Conservation (phyloP, 2,888 invertebrate species). For the Pristionchus exspectatus region DNA sequence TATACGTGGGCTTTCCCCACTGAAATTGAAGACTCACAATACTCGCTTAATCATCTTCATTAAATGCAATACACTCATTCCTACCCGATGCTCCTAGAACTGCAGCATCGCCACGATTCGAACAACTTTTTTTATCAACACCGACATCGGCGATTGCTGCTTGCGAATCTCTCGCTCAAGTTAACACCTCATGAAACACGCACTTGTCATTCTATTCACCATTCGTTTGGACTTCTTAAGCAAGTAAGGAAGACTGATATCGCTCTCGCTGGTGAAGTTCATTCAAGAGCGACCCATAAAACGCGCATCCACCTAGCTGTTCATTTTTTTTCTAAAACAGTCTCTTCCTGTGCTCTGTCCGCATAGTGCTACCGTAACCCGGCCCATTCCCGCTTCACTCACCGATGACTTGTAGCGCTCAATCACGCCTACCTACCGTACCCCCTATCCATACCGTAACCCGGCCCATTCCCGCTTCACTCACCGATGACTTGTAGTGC, state of each 20-base stretch:
- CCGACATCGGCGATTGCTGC: too few relatives aligned
- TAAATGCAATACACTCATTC: too few relatives aligned
- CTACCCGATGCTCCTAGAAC: background rate
- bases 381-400: background rate
- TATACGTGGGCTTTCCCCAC: too few relatives aligned
- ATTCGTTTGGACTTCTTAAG: background rate
- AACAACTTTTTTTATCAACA: too few relatives aligned
- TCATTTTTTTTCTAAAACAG: background rate
- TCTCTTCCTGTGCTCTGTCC: background rate
- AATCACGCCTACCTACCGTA: too few relatives aligned
- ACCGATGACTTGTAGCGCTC: constrained; percentile 90
- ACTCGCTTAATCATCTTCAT: too few relatives aligned
- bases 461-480: background rate
- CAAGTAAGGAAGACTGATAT: too few relatives aligned
- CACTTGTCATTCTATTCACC: background rate
- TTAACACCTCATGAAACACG: background rate
- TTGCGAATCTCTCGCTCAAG: too few relatives aligned
- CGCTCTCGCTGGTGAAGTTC: too few relatives aligned
- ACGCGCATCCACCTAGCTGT: background rate
- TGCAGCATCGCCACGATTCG: background rate
- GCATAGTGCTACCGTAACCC: background rate
- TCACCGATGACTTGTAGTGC: constrained; percentile 90
- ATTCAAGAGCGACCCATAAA: background rate
- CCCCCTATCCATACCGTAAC: background rate
- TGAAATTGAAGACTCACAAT: too few relatives aligned